These are phyloP conservation scores for Notodonta dromedarius DNA, from an alignment of 2,888 invertebrate genomes.

Conservation along the genomic window DNA sequence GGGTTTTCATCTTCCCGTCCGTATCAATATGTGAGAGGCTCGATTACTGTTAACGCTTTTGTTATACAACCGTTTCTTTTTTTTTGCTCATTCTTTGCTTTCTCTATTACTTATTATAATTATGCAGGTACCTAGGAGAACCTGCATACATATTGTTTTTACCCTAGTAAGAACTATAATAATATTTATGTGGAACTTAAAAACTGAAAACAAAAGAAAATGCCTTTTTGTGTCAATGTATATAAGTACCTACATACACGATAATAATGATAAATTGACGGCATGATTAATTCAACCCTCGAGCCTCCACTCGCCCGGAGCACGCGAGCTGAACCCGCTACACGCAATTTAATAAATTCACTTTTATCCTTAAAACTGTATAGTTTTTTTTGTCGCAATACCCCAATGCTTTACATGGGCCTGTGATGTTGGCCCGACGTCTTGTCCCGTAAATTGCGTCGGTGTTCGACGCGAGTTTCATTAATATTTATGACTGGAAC, in stretches of 20 bases:
- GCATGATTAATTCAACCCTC: conserved; percentile 33
- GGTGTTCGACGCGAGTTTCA: conserved; percentile 66
- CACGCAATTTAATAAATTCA: conserved; percentile 45
- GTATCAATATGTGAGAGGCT: conserved; percentile 30
- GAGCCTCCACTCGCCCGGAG: conserved; percentile 14
- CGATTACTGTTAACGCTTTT: conserved; percentile 9
- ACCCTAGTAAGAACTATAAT: too few species aligned
- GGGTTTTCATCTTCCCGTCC: conserved; percentile 26
- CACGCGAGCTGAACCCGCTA: conserved; percentile 37
- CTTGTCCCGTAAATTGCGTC: conserved; percentile 54
- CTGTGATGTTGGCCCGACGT: conserved; percentile 53
- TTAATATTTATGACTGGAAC: conserved; percentile 79
- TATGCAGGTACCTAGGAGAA: too few species aligned
- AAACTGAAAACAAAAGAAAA: conserved; percentile 11
- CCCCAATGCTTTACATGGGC: conserved; percentile 36
- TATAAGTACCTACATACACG: conserved; percentile 15
- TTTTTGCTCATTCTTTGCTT: too few species aligned
- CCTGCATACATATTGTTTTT: too few species aligned
- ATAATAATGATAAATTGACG: conserved; percentile 38
- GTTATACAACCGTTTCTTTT: conserved; percentile 20
- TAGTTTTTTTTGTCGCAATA: conserved; percentile 31
- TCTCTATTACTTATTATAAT: too few species aligned
- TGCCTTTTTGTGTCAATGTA: conserved; percentile 29
- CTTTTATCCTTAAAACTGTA: conserved; percentile 32
- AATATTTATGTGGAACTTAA: neutral